Conservation (phyloP, 2,113 vertebrate genomes). For the Entomyzon cyanotis region DNA sequence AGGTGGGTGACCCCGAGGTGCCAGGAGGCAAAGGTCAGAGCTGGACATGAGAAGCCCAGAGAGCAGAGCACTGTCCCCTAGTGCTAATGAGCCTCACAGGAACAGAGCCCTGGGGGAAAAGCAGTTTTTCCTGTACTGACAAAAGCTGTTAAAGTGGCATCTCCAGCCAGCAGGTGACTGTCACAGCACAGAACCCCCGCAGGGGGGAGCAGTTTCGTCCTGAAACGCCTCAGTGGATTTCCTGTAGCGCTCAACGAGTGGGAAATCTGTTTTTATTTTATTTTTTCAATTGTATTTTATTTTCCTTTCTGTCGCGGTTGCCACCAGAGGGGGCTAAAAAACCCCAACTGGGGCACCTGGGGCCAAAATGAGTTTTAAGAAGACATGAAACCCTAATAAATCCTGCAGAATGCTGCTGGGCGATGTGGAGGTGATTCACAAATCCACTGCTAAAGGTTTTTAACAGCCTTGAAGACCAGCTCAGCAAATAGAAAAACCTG, state of each 20-base stretch:
- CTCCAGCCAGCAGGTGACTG: neutral
- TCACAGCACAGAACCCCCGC: neutral
- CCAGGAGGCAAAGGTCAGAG: neutral
- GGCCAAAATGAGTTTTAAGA: neutral
- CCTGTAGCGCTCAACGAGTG: fast-evolving
- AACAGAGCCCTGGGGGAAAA: neutral
- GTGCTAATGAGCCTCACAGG: fast-evolving
- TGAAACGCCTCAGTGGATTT: neutral
- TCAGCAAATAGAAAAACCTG: neutral
- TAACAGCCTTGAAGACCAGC: neutral
- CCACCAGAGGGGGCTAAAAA: slow-evolving; percentile 7
- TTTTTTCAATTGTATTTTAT: neutral
- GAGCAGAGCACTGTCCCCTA: fast-evolving
- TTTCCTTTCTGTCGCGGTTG: neutral
- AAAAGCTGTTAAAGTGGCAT: neutral
- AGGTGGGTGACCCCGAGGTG: neutral
- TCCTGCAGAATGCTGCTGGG: fast-evolving
- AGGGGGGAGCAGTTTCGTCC: neutral
- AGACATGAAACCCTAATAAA: fast-evolving
- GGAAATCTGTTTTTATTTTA: neutral
- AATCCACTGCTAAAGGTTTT: neutral
- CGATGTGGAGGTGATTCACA: neutral
- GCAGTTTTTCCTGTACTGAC: neutral
- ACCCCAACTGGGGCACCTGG: fast-evolving
- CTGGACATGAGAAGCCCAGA: neutral